Evolutionary conservation across 1,140 invertebrate species (phyloP).

Genomic region (Heterodera carotae): DNA sequence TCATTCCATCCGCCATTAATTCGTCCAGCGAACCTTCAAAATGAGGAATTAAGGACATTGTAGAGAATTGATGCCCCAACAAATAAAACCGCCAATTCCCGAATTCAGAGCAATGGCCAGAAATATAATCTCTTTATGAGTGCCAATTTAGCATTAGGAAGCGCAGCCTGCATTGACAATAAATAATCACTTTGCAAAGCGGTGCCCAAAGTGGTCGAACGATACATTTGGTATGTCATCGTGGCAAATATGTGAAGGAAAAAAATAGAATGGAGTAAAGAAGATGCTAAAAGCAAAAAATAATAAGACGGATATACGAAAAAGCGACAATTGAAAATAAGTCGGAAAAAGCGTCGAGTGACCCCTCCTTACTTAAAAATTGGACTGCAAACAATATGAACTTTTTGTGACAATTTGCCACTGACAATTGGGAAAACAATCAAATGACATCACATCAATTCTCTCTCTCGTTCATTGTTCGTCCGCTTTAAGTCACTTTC

Average conservation of each 20-base stretch:
- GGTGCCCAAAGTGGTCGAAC: constrained; percentile 94
- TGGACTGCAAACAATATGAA: background rate
- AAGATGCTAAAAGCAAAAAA: constrained; percentile 14
- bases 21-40: constrained; percentile 76
- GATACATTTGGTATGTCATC: constrained; percentile 94
- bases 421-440: no score
- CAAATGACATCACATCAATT: background rate
- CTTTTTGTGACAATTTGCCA: no score
- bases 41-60: no score
- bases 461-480: no score
- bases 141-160: background rate
- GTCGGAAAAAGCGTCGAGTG: no score
- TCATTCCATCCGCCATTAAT: constrained; percentile 90
- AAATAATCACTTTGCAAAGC: constrained; percentile 88
- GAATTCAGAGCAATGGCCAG: no score
- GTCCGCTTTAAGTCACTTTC: background rate
- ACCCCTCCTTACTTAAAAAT: background rate
- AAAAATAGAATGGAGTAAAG: constrained; percentile 9
- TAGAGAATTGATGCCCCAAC: no score
- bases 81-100: no score
- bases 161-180: no score
- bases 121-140: no score
- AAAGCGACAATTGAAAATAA: constrained; percentile 66
- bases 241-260: constrained; percentile 65
- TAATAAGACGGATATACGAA: background rate